A percentile compares a stretch with the other conserved stretches of the same genome.
These are phyloP conservation scores for Choristoneura fumiferana DNA, from an alignment of 1,140 invertebrate genomes.

Conservation along the genomic window DNA sequence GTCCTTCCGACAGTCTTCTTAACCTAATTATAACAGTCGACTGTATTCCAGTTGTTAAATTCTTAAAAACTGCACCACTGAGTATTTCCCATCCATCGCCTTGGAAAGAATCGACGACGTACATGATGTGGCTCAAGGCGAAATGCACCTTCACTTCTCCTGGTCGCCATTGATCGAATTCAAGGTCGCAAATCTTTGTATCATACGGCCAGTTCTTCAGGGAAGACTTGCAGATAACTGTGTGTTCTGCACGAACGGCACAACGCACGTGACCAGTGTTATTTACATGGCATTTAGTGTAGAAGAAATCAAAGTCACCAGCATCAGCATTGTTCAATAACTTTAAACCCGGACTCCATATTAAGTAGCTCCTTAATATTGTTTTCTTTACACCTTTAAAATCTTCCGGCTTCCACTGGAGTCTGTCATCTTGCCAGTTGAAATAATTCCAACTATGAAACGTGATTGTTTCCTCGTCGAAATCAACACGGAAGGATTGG, in stretches of 20 bases:
- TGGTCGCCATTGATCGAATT: background rate
- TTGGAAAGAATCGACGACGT: background rate
- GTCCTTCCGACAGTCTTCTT: background rate
- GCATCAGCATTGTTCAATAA: background rate
- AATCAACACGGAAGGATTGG: background rate
- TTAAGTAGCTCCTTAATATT: background rate
- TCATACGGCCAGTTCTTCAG: slow-evolving; percentile 9
- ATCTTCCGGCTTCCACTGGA: slow-evolving; percentile 1
- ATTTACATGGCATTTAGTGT: background rate
- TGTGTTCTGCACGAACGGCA: background rate
- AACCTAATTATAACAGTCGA: background rate
- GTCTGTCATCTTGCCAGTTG: slow-evolving; percentile 7
- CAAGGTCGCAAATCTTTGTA: background rate
- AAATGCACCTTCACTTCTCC: background rate
- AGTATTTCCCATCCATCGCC: background rate
- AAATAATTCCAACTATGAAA: slow-evolving; percentile 8
- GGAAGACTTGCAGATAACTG: background rate
- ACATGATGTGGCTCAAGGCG: background rate
- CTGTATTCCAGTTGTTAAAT: background rate
- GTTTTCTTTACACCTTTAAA: background rate
- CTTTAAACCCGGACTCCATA: slow-evolving; percentile 4
- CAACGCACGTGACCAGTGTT: background rate
- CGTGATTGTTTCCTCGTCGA: background rate
- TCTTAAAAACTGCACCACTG: background rate
- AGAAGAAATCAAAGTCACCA: slow-evolving; percentile 4